A percentile compares a stretch with the other conserved stretches of the same genome.
These are phyloP conservation scores for Diloba caeruleocephala DNA, from an alignment of 2,888 invertebrate species.

Conservation along the genomic window DNA sequence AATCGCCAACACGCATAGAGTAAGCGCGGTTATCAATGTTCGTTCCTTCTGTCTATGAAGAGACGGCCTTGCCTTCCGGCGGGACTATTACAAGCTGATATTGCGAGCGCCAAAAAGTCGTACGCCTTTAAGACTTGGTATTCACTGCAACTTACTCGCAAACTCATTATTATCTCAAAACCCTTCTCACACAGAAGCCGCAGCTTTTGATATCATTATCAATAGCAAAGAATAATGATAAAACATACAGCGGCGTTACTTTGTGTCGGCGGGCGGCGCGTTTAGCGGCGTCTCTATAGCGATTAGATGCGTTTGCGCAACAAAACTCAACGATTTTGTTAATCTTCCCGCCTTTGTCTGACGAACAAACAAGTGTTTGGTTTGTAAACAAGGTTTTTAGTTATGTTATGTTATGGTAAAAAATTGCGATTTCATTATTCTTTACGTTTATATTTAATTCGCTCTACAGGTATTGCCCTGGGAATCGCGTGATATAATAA, in stretches of 20 bases:
- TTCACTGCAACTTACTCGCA: too few species aligned
- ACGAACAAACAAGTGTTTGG: conserved; percentile 67
- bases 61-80: too few species aligned
- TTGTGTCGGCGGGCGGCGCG: conserved; percentile 47
- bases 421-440: conserved; percentile 13
- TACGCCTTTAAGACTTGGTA: too few species aligned
- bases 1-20: too few species aligned
- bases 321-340: conserved; percentile 63
- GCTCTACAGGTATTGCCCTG: not conserved
- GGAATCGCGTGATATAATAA: conserved; percentile 1
- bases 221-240: conserved; percentile 57
- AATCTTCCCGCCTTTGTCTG: conserved; percentile 69
- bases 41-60: too few species aligned
- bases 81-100: too few species aligned
- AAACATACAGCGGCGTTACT: conserved; percentile 46
- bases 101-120: too few species aligned
- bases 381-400: conserved; percentile 65
- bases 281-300: conserved; percentile 59
- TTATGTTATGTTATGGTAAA: conserved; percentile 33
- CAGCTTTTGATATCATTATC: conserved; percentile 52
- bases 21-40: too few species aligned
- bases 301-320: conserved; percentile 71
- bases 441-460: conserved; percentile 10
- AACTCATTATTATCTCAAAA: too few species aligned
- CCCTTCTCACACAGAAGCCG: conserved; percentile 38